A percentile compares a stretch with the other conserved stretches of the same genome.
These are phyloP conservation scores for Alosa alosa DNA, from an alignment of 2,113 vertebrate species.

Conservation along the genomic window DNA sequence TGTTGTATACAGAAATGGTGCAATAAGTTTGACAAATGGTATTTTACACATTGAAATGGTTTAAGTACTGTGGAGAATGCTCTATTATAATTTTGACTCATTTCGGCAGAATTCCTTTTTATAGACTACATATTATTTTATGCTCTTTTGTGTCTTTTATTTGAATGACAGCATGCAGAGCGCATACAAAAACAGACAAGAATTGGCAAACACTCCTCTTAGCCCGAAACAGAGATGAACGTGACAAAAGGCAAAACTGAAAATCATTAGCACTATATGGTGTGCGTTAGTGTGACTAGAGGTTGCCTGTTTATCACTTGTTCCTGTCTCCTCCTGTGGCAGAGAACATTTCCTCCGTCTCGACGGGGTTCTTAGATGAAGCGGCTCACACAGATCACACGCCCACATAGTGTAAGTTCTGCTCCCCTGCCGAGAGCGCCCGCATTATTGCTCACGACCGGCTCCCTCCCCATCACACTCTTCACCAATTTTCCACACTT, in stretches of 20 bases:
- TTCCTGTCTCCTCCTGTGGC: constrained; percentile 53
- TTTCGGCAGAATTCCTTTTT: background rate
- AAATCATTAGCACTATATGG: constrained; percentile 52
- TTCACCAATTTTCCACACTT: constrained; percentile 24
- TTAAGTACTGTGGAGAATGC: background rate
- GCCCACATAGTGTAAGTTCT: constrained; percentile 61
- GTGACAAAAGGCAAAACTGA: constrained; percentile 19
- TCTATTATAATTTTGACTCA: background rate
- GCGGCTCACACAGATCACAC: constrained; percentile 62
- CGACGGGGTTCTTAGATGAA: constrained; percentile 48
- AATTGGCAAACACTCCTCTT: background rate
- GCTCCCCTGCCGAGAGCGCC: constrained; percentile 49
- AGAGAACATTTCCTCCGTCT: constrained; percentile 54
- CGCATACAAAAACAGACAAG: background rate
- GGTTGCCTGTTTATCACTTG: constrained; percentile 35
- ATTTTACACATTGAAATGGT: background rate
- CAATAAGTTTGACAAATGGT: background rate
- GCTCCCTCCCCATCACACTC: constrained; percentile 31
- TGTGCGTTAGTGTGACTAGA: constrained; percentile 40
- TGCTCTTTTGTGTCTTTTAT: background rate
- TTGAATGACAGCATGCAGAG: background rate
- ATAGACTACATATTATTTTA: background rate
- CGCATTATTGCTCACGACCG: constrained; percentile 45
- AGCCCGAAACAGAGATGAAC: background rate
- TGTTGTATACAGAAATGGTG: background rate